These are phyloP conservation scores for Ligdia adustata DNA, from an alignment of 2,888 invertebrate species.

Conservation along the genomic window DNA sequence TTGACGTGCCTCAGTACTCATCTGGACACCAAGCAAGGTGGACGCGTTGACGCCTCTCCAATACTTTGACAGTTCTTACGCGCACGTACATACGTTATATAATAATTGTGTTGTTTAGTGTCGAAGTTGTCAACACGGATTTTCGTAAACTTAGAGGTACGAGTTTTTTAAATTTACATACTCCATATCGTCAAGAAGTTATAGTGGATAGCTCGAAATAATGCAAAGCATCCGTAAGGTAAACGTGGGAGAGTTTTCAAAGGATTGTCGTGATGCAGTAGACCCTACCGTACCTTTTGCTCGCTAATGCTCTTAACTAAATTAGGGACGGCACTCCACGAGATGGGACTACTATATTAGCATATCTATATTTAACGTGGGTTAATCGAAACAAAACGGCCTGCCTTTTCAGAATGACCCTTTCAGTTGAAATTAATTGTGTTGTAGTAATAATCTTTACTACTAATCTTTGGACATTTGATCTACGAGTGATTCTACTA, in stretches of 20 bases:
- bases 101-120: conserved; percentile 80
- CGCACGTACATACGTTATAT: conserved; percentile 72
- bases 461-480: too few species aligned
- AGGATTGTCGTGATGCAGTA: conserved; percentile 35
- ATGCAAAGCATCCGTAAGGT: conserved; percentile 36
- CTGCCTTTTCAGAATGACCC: too few species aligned
- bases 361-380: conserved; percentile 1
- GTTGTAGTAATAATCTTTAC: too few species aligned
- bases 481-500: too few species aligned
- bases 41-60: conserved; percentile 47
- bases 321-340: conserved; percentile 30
- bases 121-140: conserved; percentile 32
- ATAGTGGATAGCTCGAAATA: conserved; percentile 33
- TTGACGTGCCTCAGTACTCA: conserved; percentile 67
- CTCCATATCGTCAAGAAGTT: too few species aligned
- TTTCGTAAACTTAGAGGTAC: conserved; percentile 30
- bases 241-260: conserved; percentile 34
- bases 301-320: conserved; percentile 39
- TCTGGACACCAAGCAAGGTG: conserved; percentile 45
- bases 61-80: conserved; percentile 61
- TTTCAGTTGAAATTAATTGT: too few species aligned
- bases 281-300: conserved; percentile 28
- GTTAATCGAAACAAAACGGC: too few species aligned
- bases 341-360: conserved; percentile 16
- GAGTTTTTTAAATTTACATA: conserved; percentile 16